Conservation (phyloP, 2,113 vertebrate species). For the Maylandia zebra region DNA sequence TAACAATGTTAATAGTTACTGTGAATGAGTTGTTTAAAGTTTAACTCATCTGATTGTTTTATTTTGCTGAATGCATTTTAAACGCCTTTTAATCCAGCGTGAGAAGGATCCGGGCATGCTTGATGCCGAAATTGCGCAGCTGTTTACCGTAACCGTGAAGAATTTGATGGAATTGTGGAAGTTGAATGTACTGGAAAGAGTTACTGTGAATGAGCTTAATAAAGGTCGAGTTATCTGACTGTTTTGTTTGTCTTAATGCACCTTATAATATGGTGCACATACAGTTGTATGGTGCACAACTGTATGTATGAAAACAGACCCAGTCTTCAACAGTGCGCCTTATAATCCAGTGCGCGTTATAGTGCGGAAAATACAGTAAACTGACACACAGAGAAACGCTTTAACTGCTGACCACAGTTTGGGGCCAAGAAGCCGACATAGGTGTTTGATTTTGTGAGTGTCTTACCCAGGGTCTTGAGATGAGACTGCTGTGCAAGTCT, state of each 20-base stretch:
- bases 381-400: neutral
- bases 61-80: too few relatives aligned
- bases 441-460: slow-evolving; percentile 10
- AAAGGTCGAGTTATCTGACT: neutral
- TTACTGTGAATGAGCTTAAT: neutral
- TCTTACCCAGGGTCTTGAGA: neutral
- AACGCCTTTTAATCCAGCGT: neutral
- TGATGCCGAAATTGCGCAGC: neutral
- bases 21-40: too few relatives aligned
- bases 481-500: neutral
- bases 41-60: too few relatives aligned
- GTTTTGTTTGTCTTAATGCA: neutral
- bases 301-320: neutral
- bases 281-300: too few relatives aligned
- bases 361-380: rapidly evolving
- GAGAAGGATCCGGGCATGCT: neutral
- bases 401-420: slow-evolving; percentile 16
- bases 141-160: neutral
- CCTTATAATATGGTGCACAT: neutral
- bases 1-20: too few relatives aligned
- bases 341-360: rapidly evolving
- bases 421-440: slow-evolving; percentile 7
- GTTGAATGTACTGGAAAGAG: neutral
- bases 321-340: neutral
- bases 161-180: neutral